A percentile compares a stretch with the other conserved stretches of the same genome.
These are phyloP conservation scores for Leuctra nigra DNA, from an alignment of 2,888 invertebrate species.

Conservation along the genomic window DNA sequence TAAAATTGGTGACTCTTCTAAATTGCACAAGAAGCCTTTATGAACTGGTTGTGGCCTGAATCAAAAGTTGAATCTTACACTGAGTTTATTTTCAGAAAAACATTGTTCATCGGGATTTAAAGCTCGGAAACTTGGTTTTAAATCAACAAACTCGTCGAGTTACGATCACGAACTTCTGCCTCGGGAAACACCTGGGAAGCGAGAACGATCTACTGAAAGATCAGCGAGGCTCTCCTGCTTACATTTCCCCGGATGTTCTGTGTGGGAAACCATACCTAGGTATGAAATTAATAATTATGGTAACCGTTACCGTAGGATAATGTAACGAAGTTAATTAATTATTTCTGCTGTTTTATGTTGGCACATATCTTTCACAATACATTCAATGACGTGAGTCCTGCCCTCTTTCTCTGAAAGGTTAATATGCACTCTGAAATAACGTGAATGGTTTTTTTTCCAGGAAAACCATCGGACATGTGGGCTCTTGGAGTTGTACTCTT, in stretches of 20 bases:
- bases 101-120: conserved; percentile 70
- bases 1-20: too few species aligned
- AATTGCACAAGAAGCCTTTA: too few species aligned
- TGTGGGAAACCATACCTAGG: conserved; percentile 69
- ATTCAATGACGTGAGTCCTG: too few species aligned
- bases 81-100: conserved; percentile 51
- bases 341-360: too few species aligned
- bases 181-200: conserved; percentile 67
- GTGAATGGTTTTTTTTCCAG: conserved; percentile 35
- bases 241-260: conserved; percentile 73
- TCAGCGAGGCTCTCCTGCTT: conserved; percentile 72
- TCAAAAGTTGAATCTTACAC: not conserved
- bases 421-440: too few species aligned
- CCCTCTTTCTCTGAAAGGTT: too few species aligned
- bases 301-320: too few species aligned
- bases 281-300: too few species aligned
- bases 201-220: conserved; percentile 65
- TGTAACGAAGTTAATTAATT: too few species aligned
- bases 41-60: too few species aligned
- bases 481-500: conserved; percentile 70
- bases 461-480: conserved; percentile 78
- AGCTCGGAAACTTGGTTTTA: conserved; percentile 68
- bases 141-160: conserved; percentile 56
- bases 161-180: conserved; percentile 67
- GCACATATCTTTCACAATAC: too few species aligned